Percentiles rank a stretch among this genome's conserved stretches.
These are phyloP conservation scores for Rhinolophus sinicus DNA, from an alignment of 2,113 vertebrate species.

Conservation along the genomic window DNA sequence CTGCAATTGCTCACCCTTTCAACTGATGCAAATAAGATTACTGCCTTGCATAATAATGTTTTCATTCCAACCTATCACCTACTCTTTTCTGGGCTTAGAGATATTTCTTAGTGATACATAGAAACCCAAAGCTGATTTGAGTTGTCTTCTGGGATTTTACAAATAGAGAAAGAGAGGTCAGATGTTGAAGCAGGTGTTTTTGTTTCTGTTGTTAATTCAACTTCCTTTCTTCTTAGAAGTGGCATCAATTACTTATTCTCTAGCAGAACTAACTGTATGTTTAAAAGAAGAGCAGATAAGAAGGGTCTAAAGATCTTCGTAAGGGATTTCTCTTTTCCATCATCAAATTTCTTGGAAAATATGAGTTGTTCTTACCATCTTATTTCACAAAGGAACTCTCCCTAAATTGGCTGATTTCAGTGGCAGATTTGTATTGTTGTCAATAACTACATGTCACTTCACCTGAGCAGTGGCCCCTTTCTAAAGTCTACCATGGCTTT, in stretches of 20 bases:
- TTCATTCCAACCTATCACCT: constrained; percentile 56
- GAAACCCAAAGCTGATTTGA: neutral
- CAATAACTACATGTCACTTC: neutral
- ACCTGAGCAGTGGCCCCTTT: neutral
- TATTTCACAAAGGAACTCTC: neutral
- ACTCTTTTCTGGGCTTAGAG: constrained; percentile 57
- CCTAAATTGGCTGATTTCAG: neutral
- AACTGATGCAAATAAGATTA: constrained; percentile 66
- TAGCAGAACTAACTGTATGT: neutral
- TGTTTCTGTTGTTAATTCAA: neutral
- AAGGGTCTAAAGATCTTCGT: neutral
- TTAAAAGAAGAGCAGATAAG: neutral
- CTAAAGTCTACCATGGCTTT: neutral
- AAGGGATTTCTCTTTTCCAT: neutral
- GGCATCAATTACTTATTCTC: neutral
- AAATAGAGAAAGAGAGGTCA: neutral
- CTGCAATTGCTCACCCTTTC: constrained; percentile 63
- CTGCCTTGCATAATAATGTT: constrained; percentile 54
- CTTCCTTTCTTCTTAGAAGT: neutral
- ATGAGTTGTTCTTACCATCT: neutral
- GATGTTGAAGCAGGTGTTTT: neutral
- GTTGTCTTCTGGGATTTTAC: neutral
- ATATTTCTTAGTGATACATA: constrained; percentile 64
- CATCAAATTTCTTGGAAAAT: neutral
- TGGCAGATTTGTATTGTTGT: neutral